Percentiles rank a stretch among this genome's conserved stretches.
These are phyloP conservation scores for Anseranas semipalmata DNA, from an alignment of 2,113 vertebrate genomes.

Conservation along the genomic window DNA sequence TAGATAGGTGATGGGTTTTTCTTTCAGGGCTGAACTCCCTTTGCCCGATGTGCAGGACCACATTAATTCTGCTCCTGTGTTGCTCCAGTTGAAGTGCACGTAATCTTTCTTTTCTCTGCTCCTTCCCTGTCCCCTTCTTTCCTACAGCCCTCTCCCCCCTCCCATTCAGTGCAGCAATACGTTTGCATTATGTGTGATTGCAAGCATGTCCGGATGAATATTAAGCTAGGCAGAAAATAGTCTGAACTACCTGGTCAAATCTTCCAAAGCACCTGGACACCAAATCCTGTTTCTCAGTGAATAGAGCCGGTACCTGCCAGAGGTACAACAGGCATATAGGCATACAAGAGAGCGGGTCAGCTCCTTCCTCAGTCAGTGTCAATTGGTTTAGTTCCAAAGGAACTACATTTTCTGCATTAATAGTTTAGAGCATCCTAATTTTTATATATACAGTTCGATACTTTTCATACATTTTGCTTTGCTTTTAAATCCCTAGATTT, in stretches of 20 bases:
- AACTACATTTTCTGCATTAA: not conserved
- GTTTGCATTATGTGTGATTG: not conserved
- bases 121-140: not conserved
- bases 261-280: not conserved
- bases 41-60: not conserved
- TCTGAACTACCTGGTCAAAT: not conserved
- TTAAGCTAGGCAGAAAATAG: not conserved
- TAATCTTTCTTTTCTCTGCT: not conserved
- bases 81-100: not conserved
- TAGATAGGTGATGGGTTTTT: not conserved
- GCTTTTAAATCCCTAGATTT: not conserved
- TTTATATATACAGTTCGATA: not conserved
- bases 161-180: not conserved
- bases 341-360: not conserved
- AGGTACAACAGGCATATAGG: not conserved
- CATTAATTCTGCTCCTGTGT: not conserved
- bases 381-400: not conserved
- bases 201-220: not conserved
- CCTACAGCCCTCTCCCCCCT: not conserved
- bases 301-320: not conserved
- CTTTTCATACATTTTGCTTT: not conserved
- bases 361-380: not conserved
- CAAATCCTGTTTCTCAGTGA: not conserved
- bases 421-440: not conserved
- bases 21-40: not conserved